Percentiles rank a stretch among this genome's conserved stretches.
Conservation (phyloP, 1,140 invertebrate species). For the Drosophila athabasca region DNA sequence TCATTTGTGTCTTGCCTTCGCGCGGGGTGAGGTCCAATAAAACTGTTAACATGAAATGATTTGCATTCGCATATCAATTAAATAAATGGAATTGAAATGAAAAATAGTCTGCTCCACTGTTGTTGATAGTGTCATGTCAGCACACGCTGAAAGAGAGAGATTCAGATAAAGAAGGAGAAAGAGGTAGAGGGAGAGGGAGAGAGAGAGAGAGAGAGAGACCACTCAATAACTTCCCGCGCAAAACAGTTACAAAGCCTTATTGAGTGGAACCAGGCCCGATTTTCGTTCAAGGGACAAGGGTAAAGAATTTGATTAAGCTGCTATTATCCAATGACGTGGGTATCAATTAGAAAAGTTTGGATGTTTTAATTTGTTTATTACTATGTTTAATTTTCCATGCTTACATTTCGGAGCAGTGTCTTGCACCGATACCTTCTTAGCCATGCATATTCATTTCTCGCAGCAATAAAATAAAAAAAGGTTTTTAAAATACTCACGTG, state of each 20-base stretch:
- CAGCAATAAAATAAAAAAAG: too few species aligned
- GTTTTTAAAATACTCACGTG: too few species aligned
- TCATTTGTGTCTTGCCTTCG: slow-evolving; percentile 8
- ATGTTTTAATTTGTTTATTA: too few species aligned
- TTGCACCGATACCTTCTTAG: too few species aligned
- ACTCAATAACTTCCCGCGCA: slow-evolving; percentile 21
- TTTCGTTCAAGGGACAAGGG: too few species aligned
- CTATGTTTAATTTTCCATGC: too few species aligned
- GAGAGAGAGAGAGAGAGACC: not conserved
- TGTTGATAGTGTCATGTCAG: slow-evolving; percentile 1
- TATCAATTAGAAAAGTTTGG: too few species aligned
- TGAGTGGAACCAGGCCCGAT: too few species aligned
- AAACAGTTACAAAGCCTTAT: not conserved
- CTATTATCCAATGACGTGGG: too few species aligned
- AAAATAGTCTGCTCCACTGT: slow-evolving; percentile 26
- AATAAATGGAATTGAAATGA: slow-evolving; percentile 17
- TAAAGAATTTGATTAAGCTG: too few species aligned
- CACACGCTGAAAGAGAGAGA: not conserved
- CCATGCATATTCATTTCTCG: too few species aligned
- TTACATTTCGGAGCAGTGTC: too few species aligned
- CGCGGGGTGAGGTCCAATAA: not conserved
- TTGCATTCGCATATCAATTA: slow-evolving; percentile 48
- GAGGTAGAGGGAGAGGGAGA: not conserved
- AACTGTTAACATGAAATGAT: slow-evolving; percentile 51
- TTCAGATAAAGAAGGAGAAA: not conserved